phyloP scores from a whole-genome alignment of 2,888 invertebrate genomes.

The Drepanosiphum platanoidis region DNA sequence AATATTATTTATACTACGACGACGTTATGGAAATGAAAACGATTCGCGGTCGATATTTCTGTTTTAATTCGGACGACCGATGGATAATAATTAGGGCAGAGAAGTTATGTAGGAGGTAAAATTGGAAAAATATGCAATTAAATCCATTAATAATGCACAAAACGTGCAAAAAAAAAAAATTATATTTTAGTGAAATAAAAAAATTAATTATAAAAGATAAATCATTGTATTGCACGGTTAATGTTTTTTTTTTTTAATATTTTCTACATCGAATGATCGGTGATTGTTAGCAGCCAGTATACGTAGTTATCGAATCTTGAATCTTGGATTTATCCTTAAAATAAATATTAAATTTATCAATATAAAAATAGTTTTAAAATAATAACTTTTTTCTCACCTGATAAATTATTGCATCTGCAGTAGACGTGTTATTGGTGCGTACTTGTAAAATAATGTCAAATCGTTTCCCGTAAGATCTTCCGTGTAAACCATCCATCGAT shows the following conservation, averaged over 20 bases:
- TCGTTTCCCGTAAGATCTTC: background rate
- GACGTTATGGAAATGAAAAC: too few species aligned
- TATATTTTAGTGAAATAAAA: background rate
- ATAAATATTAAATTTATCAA: too few species aligned
- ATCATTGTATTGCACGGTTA: background rate
- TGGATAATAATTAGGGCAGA: too few species aligned
- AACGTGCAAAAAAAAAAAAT: background rate
- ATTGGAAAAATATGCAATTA: constrained; percentile 1
- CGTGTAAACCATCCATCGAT: background rate
- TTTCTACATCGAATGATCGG: background rate
- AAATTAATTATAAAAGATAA: background rate
- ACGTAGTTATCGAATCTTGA: background rate
- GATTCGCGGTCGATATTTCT: too few species aligned
- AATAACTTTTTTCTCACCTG: too few species aligned
- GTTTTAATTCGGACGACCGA: too few species aligned
- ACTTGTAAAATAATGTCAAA: background rate
- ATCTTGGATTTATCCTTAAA: background rate
- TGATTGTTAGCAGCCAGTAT: background rate
- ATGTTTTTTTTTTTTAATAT: constrained; percentile 7
- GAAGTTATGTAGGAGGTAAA: too few species aligned
- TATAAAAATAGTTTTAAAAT: too few species aligned
- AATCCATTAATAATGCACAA: background rate
- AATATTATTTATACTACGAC: too few species aligned
- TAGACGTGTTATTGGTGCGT: background rate
- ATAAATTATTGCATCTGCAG: too few species aligned